phyloP scores from a whole-genome alignment of 1,140 invertebrate species.

The Diuraphis noxia region DNA sequence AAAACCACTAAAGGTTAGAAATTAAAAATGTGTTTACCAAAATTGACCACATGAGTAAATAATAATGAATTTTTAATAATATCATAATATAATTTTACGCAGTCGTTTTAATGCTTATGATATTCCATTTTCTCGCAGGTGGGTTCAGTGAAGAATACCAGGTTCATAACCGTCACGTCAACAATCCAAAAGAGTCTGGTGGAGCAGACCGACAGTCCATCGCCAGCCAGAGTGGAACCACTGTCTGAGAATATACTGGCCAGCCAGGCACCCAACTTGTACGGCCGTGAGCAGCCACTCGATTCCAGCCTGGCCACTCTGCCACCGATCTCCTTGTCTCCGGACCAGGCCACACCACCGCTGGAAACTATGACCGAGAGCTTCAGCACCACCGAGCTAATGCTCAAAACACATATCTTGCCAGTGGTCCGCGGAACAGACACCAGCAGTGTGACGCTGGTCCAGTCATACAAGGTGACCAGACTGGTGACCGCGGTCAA shows the following conservation, averaged over 20 bases:
- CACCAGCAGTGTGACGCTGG: conserved; percentile 75
- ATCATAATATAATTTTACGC: not conserved
- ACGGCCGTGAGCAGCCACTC: conserved; percentile 80
- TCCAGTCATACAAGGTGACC: conserved; percentile 86
- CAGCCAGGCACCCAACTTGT: conserved; percentile 71
- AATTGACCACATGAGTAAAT: too few species aligned
- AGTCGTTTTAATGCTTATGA: not conserved
- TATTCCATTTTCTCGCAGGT: conserved; percentile 66
- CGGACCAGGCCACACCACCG: conserved; percentile 75
- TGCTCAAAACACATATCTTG: conserved; percentile 83
- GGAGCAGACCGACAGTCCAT: conserved; percentile 64
- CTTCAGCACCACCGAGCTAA: conserved; percentile 83
- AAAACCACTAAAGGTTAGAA: too few species aligned
- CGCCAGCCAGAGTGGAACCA: conserved; percentile 67
- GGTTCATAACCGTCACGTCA: conserved; percentile 81
- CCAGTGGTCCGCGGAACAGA: conserved; percentile 76
- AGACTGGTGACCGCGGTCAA: conserved; percentile 83
- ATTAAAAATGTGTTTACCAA: too few species aligned
- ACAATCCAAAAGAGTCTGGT: conserved; percentile 75
- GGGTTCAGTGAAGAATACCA: conserved; percentile 81
- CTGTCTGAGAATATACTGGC: conserved; percentile 84
- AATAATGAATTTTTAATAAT: too few species aligned
- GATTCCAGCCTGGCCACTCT: conserved; percentile 79
- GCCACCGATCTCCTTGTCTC: conserved; percentile 75
- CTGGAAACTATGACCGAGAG: conserved; percentile 87